Conservation (phyloP, 1,140 invertebrate genomes). For the Tetragnatha versicolor region DNA sequence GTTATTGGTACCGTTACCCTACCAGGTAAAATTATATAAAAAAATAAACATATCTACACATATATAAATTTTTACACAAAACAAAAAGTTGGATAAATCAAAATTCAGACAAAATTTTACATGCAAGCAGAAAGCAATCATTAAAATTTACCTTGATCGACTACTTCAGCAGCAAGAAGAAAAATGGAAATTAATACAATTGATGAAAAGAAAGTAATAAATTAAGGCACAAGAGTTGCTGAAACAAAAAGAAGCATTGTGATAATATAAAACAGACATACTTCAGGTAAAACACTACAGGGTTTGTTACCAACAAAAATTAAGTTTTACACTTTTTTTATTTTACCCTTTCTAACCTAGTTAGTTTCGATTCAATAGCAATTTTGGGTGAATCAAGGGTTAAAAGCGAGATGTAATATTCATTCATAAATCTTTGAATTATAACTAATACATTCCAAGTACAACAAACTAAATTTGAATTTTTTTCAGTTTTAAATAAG, state of each 20-base stretch:
- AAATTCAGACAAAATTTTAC: not conserved
- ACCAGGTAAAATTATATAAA: not conserved
- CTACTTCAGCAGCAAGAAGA: conserved; percentile 36
- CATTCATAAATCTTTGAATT: too few species aligned
- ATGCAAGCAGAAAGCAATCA: conserved; percentile 5
- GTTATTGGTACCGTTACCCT: too few species aligned
- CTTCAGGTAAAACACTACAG: conserved; percentile 1
- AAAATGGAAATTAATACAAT: conserved; percentile 41
- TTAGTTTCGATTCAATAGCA: too few species aligned
- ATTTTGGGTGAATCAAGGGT: too few species aligned
- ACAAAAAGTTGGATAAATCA: not conserved
- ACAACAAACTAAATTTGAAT: too few species aligned
- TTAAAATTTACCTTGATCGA: conserved; percentile 46
- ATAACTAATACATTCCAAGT: too few species aligned
- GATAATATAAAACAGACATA: conserved; percentile 23
- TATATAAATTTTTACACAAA: not conserved
- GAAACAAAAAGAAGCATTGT: conserved; percentile 44
- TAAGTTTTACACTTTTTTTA: too few species aligned
- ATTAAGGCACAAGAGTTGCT: conserved; percentile 39
- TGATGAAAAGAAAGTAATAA: conserved; percentile 39
- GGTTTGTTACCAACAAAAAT: not conserved
- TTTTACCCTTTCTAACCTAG: too few species aligned
- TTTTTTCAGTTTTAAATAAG: too few species aligned
- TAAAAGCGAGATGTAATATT: too few species aligned
- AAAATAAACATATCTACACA: not conserved